Evolutionary conservation across 1,140 invertebrate genomes (phyloP).

Genomic region (Brachionus plicatilis): DNA sequence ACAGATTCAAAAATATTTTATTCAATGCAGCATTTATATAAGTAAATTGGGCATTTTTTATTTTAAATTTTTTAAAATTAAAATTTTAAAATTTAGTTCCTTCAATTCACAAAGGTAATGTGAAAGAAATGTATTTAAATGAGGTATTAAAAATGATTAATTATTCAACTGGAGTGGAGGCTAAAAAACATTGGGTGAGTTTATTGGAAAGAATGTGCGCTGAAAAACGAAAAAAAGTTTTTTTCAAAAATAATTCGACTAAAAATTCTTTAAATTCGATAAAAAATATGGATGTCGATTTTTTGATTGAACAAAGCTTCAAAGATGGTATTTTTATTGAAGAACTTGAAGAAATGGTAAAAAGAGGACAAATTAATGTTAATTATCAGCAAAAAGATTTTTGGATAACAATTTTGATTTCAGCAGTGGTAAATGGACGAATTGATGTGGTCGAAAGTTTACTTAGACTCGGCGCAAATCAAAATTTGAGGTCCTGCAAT

Average conservation of each 20-base stretch:
- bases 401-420: slow-evolving; percentile 69
- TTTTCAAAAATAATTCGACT: slow-evolving; percentile 9
- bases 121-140: not conserved
- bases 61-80: not conserved
- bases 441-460: slow-evolving; percentile 64
- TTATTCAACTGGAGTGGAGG: not conserved
- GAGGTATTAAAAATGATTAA: not conserved
- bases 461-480: slow-evolving; percentile 66
- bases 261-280: not conserved
- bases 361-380: slow-evolving; percentile 43
- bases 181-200: not conserved
- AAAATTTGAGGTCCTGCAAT: slow-evolving; percentile 63
- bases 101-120: not conserved
- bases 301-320: not conserved
- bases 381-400: slow-evolving; percentile 64
- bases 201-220: not conserved
- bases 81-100: not conserved
- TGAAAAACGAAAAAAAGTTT: slow-evolving; percentile 16
- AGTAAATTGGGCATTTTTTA: slow-evolving; percentile 51
- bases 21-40: slow-evolving; percentile 69
- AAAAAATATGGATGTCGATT: not conserved
- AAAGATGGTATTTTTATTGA: slow-evolving; percentile 9
- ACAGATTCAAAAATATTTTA: slow-evolving; percentile 80
- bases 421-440: slow-evolving; percentile 66
- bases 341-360: not conserved